These are phyloP conservation scores for Eristalinus aeneus DNA, from an alignment of 2,888 invertebrate genomes.

Conservation along the genomic window DNA sequence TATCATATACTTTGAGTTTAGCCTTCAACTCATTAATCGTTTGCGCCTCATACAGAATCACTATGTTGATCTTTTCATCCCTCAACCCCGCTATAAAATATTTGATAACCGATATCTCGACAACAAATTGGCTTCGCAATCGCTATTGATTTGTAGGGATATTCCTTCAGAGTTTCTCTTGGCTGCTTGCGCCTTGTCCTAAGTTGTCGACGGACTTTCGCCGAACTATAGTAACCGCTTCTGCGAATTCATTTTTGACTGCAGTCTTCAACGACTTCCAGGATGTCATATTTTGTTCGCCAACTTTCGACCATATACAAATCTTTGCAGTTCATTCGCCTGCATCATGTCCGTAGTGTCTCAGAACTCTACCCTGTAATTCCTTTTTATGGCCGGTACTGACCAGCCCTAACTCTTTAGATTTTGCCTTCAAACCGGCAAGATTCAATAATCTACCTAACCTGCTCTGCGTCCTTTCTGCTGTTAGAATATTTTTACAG, in stretches of 20 bases:
- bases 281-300: background rate
- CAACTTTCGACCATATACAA: background rate
- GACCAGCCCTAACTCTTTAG: too few species aligned
- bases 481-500: too few species aligned
- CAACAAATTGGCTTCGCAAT: background rate
- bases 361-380: too few species aligned
- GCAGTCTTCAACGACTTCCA: background rate
- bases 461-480: too few species aligned
- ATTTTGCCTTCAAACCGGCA: too few species aligned
- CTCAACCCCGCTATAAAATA: background rate
- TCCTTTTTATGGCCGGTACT: too few species aligned
- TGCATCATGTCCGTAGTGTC: too few species aligned
- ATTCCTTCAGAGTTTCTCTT: background rate
- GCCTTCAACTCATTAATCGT: background rate
- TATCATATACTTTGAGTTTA: background rate
- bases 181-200: background rate
- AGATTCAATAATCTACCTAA: too few species aligned
- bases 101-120: background rate
- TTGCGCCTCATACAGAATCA: background rate
- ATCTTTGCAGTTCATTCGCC: background rate
- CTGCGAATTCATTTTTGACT: background rate
- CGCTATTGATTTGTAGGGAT: background rate
- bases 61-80: background rate
- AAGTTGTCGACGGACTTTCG: background rate
- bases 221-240: background rate